These are phyloP conservation scores for Macropus fuliginosus DNA, from an alignment of 2,797 vertebrate species.

Conservation along the genomic window DNA sequence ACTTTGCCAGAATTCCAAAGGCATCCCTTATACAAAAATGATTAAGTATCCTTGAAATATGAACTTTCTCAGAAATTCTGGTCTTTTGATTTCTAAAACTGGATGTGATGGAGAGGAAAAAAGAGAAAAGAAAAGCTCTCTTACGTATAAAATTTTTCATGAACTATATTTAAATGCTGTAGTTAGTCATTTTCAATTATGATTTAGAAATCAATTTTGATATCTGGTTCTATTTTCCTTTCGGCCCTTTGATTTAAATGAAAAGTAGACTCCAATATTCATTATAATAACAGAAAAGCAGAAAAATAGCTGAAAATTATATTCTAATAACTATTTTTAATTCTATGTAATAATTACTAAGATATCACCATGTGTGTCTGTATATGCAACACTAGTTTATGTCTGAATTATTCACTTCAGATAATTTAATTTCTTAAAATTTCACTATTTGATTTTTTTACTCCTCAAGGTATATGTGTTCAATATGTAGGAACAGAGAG, in stretches of 20 bases:
- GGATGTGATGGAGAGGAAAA: background rate
- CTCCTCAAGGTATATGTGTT: background rate
- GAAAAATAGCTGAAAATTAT: background rate
- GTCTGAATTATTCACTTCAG: background rate
- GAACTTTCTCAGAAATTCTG: background rate
- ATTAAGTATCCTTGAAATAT: background rate
- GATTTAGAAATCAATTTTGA: background rate
- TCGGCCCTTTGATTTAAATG: background rate
- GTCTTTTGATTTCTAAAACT: background rate
- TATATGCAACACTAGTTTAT: background rate
- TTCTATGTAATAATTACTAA: background rate
- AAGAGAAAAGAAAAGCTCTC: background rate
- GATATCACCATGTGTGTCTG: too few relatives aligned
- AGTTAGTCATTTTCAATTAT: background rate
- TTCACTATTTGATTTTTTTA: background rate
- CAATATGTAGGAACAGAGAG: background rate
- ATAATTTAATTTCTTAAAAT: background rate
- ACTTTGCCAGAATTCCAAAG: background rate
- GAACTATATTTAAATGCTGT: background rate
- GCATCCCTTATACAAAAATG: background rate
- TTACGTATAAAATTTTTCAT: background rate
- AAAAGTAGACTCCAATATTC: background rate
- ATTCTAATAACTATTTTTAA: background rate
- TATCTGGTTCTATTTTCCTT: background rate
- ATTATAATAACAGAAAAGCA: background rate